phyloP scores from a whole-genome alignment of 2,888 invertebrate genomes.

The Tiliacea aurago region DNA sequence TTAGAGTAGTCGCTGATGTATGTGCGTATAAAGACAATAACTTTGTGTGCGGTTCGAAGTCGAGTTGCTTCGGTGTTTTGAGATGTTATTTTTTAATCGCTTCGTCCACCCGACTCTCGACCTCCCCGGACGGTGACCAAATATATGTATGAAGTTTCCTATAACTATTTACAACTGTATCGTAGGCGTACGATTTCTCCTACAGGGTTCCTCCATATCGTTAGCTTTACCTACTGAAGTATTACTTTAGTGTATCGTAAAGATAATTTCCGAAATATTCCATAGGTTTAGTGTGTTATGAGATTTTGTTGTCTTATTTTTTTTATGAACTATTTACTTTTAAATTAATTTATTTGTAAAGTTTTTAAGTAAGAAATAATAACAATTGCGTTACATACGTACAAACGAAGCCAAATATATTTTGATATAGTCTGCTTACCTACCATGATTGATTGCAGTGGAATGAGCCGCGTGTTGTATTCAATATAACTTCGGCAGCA shows the following conservation, averaged over 20 bases:
- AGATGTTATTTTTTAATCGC: slow-evolving; percentile 81
- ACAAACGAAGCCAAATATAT: slow-evolving; percentile 63
- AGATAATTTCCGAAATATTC: slow-evolving; percentile 85
- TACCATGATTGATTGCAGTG: slow-evolving; percentile 40
- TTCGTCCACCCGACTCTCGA: slow-evolving; percentile 82
- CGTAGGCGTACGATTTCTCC: slow-evolving; percentile 85
- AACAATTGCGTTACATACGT: slow-evolving; percentile 30
- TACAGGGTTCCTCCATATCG: slow-evolving; percentile 91
- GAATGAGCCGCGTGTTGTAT: slow-evolving; percentile 22
- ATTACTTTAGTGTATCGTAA: slow-evolving; percentile 86
- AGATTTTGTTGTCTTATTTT: slow-evolving; percentile 73
- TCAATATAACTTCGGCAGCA: slow-evolving; percentile 37
- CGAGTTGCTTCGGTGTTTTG: slow-evolving; percentile 81
- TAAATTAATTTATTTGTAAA: slow-evolving; percentile 45
- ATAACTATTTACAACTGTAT: slow-evolving; percentile 83
- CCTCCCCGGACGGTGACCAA: slow-evolving; percentile 85
- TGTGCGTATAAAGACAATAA: slow-evolving; percentile 83
- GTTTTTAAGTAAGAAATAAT: slow-evolving; percentile 26
- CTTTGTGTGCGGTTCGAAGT: slow-evolving; percentile 79
- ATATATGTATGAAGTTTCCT: slow-evolving; percentile 79
- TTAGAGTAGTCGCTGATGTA: slow-evolving; percentile 75
- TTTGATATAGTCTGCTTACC: slow-evolving; percentile 58
- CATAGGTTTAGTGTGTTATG: slow-evolving; percentile 82
- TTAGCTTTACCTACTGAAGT: slow-evolving; percentile 89
- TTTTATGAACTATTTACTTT: slow-evolving; percentile 61